Conservation (phyloP, 2,888 invertebrate species). For the Brenthis daphne region DNA sequence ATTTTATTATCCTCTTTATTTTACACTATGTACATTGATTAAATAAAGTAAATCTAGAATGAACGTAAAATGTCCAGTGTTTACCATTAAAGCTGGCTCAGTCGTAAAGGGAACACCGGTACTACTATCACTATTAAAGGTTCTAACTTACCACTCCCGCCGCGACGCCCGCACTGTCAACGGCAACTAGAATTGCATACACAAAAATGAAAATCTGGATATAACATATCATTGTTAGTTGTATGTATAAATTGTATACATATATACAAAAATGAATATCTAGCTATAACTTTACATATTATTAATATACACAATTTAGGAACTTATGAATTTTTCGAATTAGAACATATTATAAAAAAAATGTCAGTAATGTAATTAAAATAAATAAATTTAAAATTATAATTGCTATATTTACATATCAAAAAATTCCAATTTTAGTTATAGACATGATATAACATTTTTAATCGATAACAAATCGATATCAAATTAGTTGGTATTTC, state of each 20-base stretch:
- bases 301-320: not conserved
- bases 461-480: not conserved
- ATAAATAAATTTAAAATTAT: too few relatives aligned
- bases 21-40: constrained; percentile 40
- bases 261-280: not conserved
- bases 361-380: too few relatives aligned
- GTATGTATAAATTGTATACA: too few relatives aligned
- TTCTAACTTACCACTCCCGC: constrained; percentile 69
- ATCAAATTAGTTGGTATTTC: not conserved
- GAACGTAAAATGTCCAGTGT: constrained; percentile 32
- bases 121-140: constrained; percentile 68
- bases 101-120: constrained; percentile 19
- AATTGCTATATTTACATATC: too few relatives aligned
- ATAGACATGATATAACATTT: too few relatives aligned
- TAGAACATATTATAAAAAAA: too few relatives aligned
- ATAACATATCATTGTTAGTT: constrained; percentile 25
- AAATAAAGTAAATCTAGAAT: constrained; percentile 11
- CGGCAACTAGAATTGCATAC: constrained; percentile 68
- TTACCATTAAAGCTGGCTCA: constrained; percentile 32
- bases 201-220: constrained; percentile 12
- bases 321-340: not conserved
- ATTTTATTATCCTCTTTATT: constrained; percentile 30
- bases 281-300: too few relatives aligned
- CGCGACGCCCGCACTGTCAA: constrained; percentile 40
- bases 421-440: too few relatives aligned